Evolutionary conservation across 2,888 invertebrate genomes (phyloP), one percentile per base, ranked within the genome.

Genomic region (Elmis aenea): DNA sequence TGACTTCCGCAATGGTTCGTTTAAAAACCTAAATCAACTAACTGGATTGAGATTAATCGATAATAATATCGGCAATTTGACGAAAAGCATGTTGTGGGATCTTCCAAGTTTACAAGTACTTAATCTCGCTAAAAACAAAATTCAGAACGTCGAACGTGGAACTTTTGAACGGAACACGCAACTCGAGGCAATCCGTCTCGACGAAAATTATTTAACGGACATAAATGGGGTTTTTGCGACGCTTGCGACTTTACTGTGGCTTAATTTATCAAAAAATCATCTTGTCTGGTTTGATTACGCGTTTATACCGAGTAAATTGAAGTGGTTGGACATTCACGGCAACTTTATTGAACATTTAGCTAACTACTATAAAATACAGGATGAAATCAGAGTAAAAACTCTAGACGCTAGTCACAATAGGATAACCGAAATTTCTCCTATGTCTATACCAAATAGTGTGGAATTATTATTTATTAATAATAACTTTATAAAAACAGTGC

Each of bases 211-310:
- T 62, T 73, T 93, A 51, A 82, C 85, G 28, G 89, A 92, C 63
- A 85, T 93, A 58, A 91, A 92, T 68, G 90, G 90, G 9, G 85
- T 90, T 41, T 88, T 92, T 62, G 83, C 89, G 18, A 84, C 88
- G 38, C 73, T 93, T 14, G 80, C 85, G n/a, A 85, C 84, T 50
- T 73, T 93, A 42, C 70, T 89, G 59, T 85, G 91, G 84, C 71
- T 93, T 39, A 92, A 92, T 69, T 74, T 92, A 31, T 90, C 90
- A 22, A 88, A 89, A 71, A 92, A 92, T 73, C 88, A 88, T 71
- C 73, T 93, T 59, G 85, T 87, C 52, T 89, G 89, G 88, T 92
- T 93, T 68, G 92, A 92, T 68, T 92, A 89, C 64, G 90, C 91
- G 33, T 88, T 92, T 66, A 83, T 92, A 57, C 92, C 92, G 13